Evolutionary conservation across 2,113 vertebrate genomes (phyloP).

Genomic region (Notarius quadriscutis): DNA sequence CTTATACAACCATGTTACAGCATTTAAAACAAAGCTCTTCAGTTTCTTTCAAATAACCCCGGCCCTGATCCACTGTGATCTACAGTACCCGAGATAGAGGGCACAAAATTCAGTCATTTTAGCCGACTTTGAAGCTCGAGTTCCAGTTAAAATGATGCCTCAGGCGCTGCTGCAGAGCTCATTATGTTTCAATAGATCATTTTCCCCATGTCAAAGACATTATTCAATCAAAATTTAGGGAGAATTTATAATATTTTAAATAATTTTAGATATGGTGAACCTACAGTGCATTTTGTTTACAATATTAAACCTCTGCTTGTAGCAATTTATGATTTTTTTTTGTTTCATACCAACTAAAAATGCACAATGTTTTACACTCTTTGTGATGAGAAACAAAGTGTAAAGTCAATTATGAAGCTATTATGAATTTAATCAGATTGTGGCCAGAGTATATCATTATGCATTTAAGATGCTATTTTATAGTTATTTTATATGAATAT

Average conservation of each 20-base stretch:
- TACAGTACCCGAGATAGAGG: background rate
- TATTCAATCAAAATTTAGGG: background rate
- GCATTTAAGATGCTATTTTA: background rate
- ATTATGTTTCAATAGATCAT: background rate
- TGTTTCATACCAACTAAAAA: background rate
- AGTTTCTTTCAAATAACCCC: background rate
- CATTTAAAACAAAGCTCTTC: background rate
- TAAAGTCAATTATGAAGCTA: background rate
- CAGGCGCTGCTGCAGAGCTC: background rate
- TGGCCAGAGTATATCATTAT: background rate
- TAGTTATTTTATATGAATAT: background rate
- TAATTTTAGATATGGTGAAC: background rate
- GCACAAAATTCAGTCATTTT: background rate
- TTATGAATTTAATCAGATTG: background rate
- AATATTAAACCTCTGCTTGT: background rate
- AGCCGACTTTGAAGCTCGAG: background rate
- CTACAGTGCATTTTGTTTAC: background rate
- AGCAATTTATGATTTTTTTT: background rate
- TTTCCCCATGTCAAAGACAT: background rate
- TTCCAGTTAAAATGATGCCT: background rate
- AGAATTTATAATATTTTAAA: background rate
- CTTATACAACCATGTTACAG: background rate
- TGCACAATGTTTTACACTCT: background rate
- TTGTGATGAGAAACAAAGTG: background rate
- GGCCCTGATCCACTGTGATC: background rate